Conservation (phyloP, 2,888 invertebrate genomes). For the Ypsolopha sequella region DNA sequence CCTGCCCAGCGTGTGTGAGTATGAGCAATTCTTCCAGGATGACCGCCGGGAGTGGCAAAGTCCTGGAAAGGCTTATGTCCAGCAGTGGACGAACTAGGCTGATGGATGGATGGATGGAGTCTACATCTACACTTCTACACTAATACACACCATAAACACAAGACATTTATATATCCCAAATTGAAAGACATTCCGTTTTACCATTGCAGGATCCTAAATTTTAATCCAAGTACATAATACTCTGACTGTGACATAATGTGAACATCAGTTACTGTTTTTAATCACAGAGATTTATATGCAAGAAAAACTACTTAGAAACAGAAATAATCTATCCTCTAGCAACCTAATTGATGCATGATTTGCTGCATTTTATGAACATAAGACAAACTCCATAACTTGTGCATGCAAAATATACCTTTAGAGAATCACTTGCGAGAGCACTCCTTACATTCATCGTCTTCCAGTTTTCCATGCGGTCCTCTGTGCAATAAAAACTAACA, state of each 20-base stretch:
- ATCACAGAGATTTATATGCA: constrained; percentile 64
- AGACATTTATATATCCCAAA: too few species aligned
- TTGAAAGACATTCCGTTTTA: constrained; percentile 55
- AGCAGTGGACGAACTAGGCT: too few species aligned
- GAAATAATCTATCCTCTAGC: constrained; percentile 54
- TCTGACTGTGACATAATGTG: constrained; percentile 53
- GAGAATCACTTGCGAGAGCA: constrained; percentile 28
- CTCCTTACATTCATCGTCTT: constrained; percentile 62
- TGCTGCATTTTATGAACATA: constrained; percentile 44
- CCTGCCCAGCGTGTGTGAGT: too few species aligned
- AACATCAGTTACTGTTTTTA: constrained; percentile 54
- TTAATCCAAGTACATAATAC: constrained; percentile 36
- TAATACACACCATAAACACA: too few species aligned
- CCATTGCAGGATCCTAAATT: constrained; percentile 52
- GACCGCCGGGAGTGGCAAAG: too few species aligned
- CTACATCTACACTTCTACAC: too few species aligned
- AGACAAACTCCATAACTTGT: constrained; percentile 39
- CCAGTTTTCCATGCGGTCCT: constrained; percentile 52
- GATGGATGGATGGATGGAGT: too few species aligned
- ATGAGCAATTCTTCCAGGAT: too few species aligned
- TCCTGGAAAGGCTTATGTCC: too few species aligned
- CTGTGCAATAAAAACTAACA: constrained; percentile 50
- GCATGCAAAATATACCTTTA: constrained; percentile 52
- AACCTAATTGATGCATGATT: constrained; percentile 57
- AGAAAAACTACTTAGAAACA: constrained; percentile 36